phyloP scores from a whole-genome alignment of 2,888 invertebrate species.

The Latrodectus hesperus region DNA sequence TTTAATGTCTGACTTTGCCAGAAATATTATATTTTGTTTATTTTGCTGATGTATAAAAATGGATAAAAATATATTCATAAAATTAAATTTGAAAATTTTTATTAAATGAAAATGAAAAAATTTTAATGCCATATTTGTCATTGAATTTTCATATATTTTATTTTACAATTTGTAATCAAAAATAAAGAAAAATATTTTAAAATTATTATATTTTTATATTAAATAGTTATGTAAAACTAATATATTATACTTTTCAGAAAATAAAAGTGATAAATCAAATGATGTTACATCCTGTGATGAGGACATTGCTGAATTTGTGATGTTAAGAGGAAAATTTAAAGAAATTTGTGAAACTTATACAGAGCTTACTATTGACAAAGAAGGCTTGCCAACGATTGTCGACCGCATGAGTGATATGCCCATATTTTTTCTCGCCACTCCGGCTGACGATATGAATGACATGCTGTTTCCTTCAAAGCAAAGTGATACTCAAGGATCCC shows the following conservation, averaged over 20 bases:
- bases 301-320: slow-evolving; percentile 25
- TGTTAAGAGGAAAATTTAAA: slow-evolving; percentile 76
- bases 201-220: too few species aligned
- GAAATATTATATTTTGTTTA: too few species aligned
- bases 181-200: too few species aligned
- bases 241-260: background rate
- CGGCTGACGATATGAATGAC: slow-evolving; percentile 78
- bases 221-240: too few species aligned
- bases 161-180: too few species aligned
- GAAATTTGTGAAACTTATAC: slow-evolving; percentile 78
- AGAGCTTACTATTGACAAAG: slow-evolving; percentile 77
- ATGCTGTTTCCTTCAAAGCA: slow-evolving; percentile 70
- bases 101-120: too few species aligned
- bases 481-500: background rate
- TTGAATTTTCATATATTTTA: too few species aligned
- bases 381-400: slow-evolving; percentile 76
- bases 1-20: too few species aligned
- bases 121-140: too few species aligned
- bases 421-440: slow-evolving; percentile 79
- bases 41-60: too few species aligned
- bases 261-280: background rate
- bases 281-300: background rate
- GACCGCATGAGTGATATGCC: slow-evolving; percentile 77
- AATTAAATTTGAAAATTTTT: too few species aligned
- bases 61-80: too few species aligned